Evolutionary conservation across 2,113 vertebrate genomes (phyloP), one percentile per base, ranked within the genome.

Genomic region (Ailurus styani): DNA sequence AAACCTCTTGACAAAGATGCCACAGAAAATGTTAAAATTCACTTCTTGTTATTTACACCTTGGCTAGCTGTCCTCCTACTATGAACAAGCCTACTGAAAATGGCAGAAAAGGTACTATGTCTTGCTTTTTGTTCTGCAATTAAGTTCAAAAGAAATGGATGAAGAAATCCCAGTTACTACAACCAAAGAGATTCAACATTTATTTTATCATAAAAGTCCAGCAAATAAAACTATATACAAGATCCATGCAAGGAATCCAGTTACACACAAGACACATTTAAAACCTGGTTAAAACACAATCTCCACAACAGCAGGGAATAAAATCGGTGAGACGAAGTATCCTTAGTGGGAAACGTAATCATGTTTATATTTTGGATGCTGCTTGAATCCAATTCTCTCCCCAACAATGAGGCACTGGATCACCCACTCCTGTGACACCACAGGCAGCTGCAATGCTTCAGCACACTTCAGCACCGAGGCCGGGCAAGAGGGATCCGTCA

Each of bases 201-300:
- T 99, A 99, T 99, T 99, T 99, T 98, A 98, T 99, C 98, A 99
- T 99, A 99, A 99, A 99, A 99, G 99, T 99, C 99, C 98, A 99
- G 98, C 99, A 98, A 98, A 98, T 99, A 99, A 99, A 99, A 99
- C 98, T 99, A 99, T 99, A 95, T 99, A 99, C 99, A 99, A 98
- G 99, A 99, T 95, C 97, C 99, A 99, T 99, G 99, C 99, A 99
- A 98, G 98, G 96, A 98, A 98, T 98, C 98, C 98, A 98, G 31
- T 97, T 98, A 99, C 98, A 99, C 98, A 98, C 96, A 98, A 99
- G 95, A 98, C 98, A 99, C 99, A 98, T 98, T 98, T 99, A 99
- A 98, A 98, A 98, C 96, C 97, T 98, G 97, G 91, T 99, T 97
- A 97, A 98, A 98, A 98, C 97, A 99, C 98, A 96, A 87, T 98